Evolutionary conservation across 2,113 vertebrate species (phyloP), one percentile per base, ranked within the genome.

Genomic region (Oryzias curvinotus): DNA sequence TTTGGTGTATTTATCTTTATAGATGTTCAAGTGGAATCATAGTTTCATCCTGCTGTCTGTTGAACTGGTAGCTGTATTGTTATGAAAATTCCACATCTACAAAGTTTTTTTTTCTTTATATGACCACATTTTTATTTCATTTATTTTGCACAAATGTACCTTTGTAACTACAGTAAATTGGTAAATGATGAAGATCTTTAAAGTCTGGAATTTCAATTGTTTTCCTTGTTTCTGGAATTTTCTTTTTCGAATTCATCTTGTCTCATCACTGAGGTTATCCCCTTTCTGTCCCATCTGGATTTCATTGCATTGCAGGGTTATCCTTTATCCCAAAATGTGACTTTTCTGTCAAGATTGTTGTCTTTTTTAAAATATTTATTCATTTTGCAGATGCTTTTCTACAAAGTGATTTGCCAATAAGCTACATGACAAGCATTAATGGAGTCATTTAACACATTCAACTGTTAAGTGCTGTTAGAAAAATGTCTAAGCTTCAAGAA

Each of bases 281-380:
- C 56, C 62, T 77, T 68, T 50, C 21, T 47, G 43, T 69, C 52
- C 62, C 65, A 70, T 80, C 71, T 75, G 77, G 58, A 73, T 73
- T 44, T 17, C 43, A 49, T 26, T 52, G 52, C 61, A 66, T 83
- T 57, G 42, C 67, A 56, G 44, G 65, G 67, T 77, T 62, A 51
- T 62, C 68, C 51, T 61, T 72, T 53, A 65, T 59, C 68, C 57
- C 53, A 59, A 58, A 60, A 79, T 81, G 77, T 78, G 68, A 70
- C 62, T 72, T 16, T 43, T 52, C 58, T 25, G 41, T 50, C 59
- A 12, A 36, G 36, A 36, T 36, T 36, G 7, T 36, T 10, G 36
- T 36, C 8, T 36, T 36, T 36, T 30, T 36, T 12, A 7, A 28
- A 8, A 36, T 12, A 36, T 12, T 3, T 36, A 36, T 36, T 36